A percentile compares a stretch with the other conserved stretches of the same genome.
Conservation (phyloP, 2,797 vertebrate genomes). For the Platyrinchus mystaceus region DNA sequence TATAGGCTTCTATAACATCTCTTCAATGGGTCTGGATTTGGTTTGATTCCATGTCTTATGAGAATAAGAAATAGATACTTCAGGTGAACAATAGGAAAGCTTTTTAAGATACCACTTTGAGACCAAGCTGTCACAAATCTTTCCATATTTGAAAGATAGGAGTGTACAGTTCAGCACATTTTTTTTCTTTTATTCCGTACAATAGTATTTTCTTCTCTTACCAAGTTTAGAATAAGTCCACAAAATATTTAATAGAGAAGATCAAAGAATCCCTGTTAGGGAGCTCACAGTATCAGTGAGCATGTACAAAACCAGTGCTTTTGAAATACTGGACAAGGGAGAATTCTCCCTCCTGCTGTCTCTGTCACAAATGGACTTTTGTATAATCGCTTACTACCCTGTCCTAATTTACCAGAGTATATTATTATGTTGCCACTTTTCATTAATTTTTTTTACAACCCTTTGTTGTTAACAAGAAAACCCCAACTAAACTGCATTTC, state of each 20-base stretch:
- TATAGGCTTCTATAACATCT: neutral
- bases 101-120: slow-evolving; percentile 33
- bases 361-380: slow-evolving; percentile 68
- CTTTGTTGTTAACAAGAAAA: neutral
- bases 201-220: slow-evolving; percentile 33
- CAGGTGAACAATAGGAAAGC: slow-evolving; percentile 17
- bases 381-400: slow-evolving; percentile 60
- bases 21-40: neutral
- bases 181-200: neutral
- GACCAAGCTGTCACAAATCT: slow-evolving; percentile 44
- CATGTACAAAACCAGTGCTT: slow-evolving; percentile 41
- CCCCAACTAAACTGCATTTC: neutral
- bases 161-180: neutral
- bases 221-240: slow-evolving; percentile 49
- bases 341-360: slow-evolving; percentile 60
- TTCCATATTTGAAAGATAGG: slow-evolving; percentile 43
- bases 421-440: slow-evolving; percentile 66
- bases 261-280: slow-evolving; percentile 64
- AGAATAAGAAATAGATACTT: slow-evolving; percentile 24
- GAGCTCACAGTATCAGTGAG: slow-evolving; percentile 48
- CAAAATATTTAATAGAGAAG: slow-evolving; percentile 62
- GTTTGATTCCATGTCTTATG: neutral
- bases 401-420: slow-evolving; percentile 64
- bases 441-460: slow-evolving; percentile 36
- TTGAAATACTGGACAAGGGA: slow-evolving; percentile 68